phyloP scores from a whole-genome alignment of 2,797 vertebrate genomes.

The Hyperoplus immaculatus region DNA sequence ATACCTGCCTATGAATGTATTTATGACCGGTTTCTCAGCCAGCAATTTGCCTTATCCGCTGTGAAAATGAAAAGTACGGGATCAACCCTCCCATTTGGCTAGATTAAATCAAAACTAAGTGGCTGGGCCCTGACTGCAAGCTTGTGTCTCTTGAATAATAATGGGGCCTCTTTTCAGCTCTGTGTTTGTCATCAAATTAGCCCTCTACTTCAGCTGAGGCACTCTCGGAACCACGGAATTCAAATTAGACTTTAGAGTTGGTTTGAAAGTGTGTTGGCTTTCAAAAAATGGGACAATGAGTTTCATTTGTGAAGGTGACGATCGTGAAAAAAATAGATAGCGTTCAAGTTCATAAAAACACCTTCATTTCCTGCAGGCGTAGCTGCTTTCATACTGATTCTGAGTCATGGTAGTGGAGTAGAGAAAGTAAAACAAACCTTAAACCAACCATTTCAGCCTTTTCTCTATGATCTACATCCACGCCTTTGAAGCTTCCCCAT shows the following conservation, averaged over 20 bases:
- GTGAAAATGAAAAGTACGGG: slow-evolving; percentile 62
- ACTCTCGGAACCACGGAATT: slow-evolving; percentile 66
- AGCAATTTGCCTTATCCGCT: slow-evolving; percentile 51
- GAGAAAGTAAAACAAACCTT: slow-evolving; percentile 39
- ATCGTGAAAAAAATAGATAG: slow-evolving; percentile 58
- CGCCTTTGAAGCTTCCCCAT: slow-evolving; percentile 57
- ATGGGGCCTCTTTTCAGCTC: slow-evolving; percentile 69
- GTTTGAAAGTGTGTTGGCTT: slow-evolving; percentile 50
- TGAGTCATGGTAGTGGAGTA: slow-evolving; percentile 23
- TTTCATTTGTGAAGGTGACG: slow-evolving; percentile 59
- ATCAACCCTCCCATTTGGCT: slow-evolving; percentile 67
- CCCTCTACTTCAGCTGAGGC: slow-evolving; percentile 66
- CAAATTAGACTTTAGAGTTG: slow-evolving; percentile 62
- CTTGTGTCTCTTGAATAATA: slow-evolving; percentile 73
- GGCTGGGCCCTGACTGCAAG: slow-evolving; percentile 58
- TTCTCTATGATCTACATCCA: slow-evolving; percentile 31
- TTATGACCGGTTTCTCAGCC: slow-evolving; percentile 47
- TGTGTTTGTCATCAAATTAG: slow-evolving; percentile 82
- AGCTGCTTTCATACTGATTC: slow-evolving; percentile 29
- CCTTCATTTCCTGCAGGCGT: slow-evolving; percentile 10
- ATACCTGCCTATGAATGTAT: slow-evolving; percentile 41
- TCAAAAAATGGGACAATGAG: slow-evolving; percentile 39
- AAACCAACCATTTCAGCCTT: slow-evolving; percentile 31
- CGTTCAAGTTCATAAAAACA: slow-evolving; percentile 38
- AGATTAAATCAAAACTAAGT: slow-evolving; percentile 74